Evolutionary conservation across 2,888 invertebrate species (phyloP).

Genomic region (Diplazon laetatorius): DNA sequence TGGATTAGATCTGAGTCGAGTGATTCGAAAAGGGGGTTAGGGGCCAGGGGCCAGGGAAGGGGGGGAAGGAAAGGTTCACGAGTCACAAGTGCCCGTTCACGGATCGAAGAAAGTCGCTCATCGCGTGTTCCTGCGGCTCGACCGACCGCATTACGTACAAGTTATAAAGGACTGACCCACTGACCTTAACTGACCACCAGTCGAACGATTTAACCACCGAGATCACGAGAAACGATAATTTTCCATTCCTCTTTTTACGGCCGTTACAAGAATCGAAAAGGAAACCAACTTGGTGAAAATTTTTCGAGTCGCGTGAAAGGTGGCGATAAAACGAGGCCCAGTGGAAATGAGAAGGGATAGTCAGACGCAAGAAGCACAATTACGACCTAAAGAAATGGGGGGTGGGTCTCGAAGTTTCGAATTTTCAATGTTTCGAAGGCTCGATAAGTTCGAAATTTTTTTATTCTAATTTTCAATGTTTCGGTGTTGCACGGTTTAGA

Average conservation of each 20-base stretch:
- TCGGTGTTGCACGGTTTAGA: too few relatives aligned
- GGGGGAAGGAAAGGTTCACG: neutral
- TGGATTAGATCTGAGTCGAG: slow-evolving; percentile 25
- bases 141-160: slow-evolving; percentile 11
- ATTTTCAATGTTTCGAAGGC: too few relatives aligned
- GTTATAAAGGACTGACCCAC: slow-evolving; percentile 74
- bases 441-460: too few relatives aligned
- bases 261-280: neutral
- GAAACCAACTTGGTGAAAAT: neutral
- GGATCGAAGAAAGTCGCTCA: slow-evolving; percentile 37
- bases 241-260: slow-evolving; percentile 2
- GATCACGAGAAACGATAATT: slow-evolving; percentile 56
- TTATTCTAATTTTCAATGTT: too few relatives aligned
- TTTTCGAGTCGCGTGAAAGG: neutral
- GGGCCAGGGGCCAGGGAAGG: neutral
- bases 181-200: slow-evolving; percentile 79
- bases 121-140: slow-evolving; percentile 62
- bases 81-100: slow-evolving; percentile 15
- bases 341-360: neutral
- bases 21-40: slow-evolving; percentile 21
- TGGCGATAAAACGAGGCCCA: neutral
- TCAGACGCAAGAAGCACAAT: neutral
- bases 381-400: too few relatives aligned
- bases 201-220: slow-evolving; percentile 35
- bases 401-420: too few relatives aligned